Evolutionary conservation across 2,113 vertebrate genomes (phyloP).

Genomic region (Dasypus novemcinctus): DNA sequence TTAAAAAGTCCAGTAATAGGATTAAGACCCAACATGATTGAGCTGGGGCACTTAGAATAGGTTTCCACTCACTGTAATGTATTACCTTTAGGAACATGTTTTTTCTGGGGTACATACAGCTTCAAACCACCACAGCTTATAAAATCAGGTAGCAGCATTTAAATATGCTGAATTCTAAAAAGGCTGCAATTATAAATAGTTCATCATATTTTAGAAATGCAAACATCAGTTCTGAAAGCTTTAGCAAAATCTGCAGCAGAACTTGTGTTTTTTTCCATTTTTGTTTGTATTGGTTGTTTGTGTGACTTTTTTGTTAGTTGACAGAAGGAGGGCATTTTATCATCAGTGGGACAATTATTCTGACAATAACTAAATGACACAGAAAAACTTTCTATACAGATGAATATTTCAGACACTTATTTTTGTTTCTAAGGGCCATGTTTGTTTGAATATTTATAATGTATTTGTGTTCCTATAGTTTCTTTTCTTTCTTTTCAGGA

Average conservation of each 20-base stretch:
- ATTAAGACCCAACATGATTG: too few relatives aligned
- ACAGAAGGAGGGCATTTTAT: slow-evolving; percentile 18
- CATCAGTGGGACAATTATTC: neutral
- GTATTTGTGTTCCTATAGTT: neutral
- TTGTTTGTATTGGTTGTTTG: neutral
- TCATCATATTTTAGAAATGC: slow-evolving; percentile 34
- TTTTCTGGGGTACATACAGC: too few relatives aligned
- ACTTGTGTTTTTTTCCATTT: neutral
- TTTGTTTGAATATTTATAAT: slow-evolving; percentile 2
- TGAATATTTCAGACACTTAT: neutral
- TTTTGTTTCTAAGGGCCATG: neutral
- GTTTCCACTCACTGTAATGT: too few relatives aligned
- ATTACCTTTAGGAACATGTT: too few relatives aligned
- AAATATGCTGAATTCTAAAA: slow-evolving; percentile 60
- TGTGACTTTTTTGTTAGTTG: neutral
- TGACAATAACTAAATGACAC: slow-evolving; percentile 44
- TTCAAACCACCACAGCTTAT: neutral
- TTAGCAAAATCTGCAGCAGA: neutral
- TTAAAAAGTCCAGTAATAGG: too few relatives aligned
- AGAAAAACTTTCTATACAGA: slow-evolving; percentile 33
- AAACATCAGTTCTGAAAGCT: neutral
- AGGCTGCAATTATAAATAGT: slow-evolving; percentile 58
- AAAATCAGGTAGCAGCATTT: slow-evolving; percentile 58
- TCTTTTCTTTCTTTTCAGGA: neutral
- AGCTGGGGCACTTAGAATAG: too few relatives aligned